Evolutionary conservation across 2,797 vertebrate genomes (phyloP), one percentile per base, ranked within the genome.

Genomic region (Eidolon dupreanum): DNA sequence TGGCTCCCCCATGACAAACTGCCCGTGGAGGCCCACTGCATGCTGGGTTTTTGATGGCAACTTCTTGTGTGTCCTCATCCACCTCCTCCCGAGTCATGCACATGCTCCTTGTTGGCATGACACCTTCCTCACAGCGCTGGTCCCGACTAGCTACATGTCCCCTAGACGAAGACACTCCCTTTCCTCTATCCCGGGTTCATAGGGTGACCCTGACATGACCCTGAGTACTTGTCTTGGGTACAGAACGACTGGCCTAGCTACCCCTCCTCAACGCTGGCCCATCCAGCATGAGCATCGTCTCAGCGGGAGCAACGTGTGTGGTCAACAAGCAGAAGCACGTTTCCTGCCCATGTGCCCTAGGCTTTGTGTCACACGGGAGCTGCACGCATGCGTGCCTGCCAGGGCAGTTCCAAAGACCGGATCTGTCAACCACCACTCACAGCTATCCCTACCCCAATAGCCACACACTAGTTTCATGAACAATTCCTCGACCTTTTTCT

Each of bases 251-350:
- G 3, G 12, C 36, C 49, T 63, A 46, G 59, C 63, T 41, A 15
- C n/a, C 65, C 57, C 46, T 49, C 73, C 49, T 88, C 33, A 51
- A 43, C 20, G 2, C 12, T 4, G n/a, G 75, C 84, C 38, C n/a
- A 0, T 1, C 24, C 84, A 17, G 38, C n/a, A 33, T 26, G n/a
- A 57, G 78, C 38, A 55, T 33, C n/a, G 33, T 57, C 82, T 51
- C 38, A 2, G 43, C 0, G 0, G n/a, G 26, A 24, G 33, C 36
- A 22, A 28, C 46, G 1, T 1, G 3, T 43, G 11, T 4, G 11
- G 33, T 71, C 63, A 16, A 28, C 24, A 17, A 22, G 26, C 57
- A 73, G 94, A 4, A n/a, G 61, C 36, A 8, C 2, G 10, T 3
- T 49, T 6, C 63, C 90, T 8, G 9, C n/a, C 85, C 0, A 1